phyloP scores from a whole-genome alignment of 1,140 invertebrate species.

The Cataglyphis hispanica region DNA sequence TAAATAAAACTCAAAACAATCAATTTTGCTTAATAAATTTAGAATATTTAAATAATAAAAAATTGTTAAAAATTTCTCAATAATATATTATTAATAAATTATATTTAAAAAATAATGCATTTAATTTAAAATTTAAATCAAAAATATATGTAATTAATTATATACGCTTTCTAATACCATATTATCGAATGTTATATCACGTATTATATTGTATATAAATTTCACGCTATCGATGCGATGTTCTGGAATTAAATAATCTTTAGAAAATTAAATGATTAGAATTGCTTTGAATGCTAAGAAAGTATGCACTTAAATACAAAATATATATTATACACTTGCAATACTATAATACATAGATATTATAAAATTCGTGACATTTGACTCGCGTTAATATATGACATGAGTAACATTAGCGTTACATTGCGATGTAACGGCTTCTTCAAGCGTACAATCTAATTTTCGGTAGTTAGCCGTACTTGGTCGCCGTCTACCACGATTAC shows the following conservation, averaged over 20 bases:
- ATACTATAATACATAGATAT: slow-evolving; percentile 72
- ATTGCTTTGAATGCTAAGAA: slow-evolving; percentile 59
- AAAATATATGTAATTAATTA: slow-evolving; percentile 19
- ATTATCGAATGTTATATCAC: neutral
- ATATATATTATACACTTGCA: slow-evolving; percentile 66
- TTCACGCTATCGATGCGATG: neutral
- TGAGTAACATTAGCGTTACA: slow-evolving; percentile 84
- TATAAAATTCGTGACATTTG: slow-evolving; percentile 53
- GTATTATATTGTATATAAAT: neutral
- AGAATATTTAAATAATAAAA: neutral
- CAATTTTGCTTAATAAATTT: neutral
- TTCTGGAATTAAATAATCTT: slow-evolving; percentile 22
- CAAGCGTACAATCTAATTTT: slow-evolving; percentile 89
- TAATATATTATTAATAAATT: neutral
- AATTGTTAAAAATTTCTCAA: neutral
- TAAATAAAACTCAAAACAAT: neutral
- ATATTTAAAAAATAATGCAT: neutral
- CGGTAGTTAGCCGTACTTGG: slow-evolving; percentile 88
- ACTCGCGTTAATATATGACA: slow-evolving; percentile 84
- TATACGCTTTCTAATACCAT: neutral
- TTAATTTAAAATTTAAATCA: neutral
- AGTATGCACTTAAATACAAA: slow-evolving; percentile 71
- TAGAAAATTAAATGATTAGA: slow-evolving; percentile 67
- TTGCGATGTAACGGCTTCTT: slow-evolving; percentile 89
- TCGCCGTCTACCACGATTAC: slow-evolving; percentile 84